Percentiles rank a stretch among this genome's conserved stretches.
phyloP scores from a whole-genome alignment of 2,797 vertebrate species.

The Caiman crocodilus region DNA sequence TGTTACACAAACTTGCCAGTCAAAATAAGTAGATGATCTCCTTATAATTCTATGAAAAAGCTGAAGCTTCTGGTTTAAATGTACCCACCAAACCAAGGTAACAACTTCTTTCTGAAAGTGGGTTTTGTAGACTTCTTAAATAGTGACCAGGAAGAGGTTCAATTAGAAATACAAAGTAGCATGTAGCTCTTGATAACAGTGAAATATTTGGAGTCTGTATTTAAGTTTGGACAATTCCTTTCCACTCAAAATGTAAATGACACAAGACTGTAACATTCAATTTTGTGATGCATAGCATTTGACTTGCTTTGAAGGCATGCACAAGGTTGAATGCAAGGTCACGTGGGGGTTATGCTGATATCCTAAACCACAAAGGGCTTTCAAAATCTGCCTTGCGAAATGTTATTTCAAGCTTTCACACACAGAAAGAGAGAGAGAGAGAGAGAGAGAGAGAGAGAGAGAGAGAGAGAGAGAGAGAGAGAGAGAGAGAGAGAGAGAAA shows the following conservation, averaged over 20 bases:
- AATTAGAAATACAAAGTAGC: neutral
- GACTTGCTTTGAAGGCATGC: fast-evolving
- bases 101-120: neutral
- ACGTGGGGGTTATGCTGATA: fast-evolving
- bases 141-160: no score
- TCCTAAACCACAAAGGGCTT: constrained; percentile 32
- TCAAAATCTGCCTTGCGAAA: constrained; percentile 48
- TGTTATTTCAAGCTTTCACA: constrained; percentile 6
- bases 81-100: neutral
- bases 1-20: fast-evolving
- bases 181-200: neutral
- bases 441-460: neutral
- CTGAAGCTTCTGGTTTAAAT: fast-evolving
- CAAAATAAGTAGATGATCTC: neutral
- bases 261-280: neutral
- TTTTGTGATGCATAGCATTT: neutral
- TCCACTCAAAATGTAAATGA: neutral
- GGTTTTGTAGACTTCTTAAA: neutral
- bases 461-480: neutral
- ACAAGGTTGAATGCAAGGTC: fast-evolving
- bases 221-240: neutral
- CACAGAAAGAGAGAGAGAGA: neutral
- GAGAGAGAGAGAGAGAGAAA: neutral
- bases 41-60: neutral
- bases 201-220: fast-evolving